Conservation (phyloP, 2,888 invertebrate genomes). For the Tineola bisselliella region DNA sequence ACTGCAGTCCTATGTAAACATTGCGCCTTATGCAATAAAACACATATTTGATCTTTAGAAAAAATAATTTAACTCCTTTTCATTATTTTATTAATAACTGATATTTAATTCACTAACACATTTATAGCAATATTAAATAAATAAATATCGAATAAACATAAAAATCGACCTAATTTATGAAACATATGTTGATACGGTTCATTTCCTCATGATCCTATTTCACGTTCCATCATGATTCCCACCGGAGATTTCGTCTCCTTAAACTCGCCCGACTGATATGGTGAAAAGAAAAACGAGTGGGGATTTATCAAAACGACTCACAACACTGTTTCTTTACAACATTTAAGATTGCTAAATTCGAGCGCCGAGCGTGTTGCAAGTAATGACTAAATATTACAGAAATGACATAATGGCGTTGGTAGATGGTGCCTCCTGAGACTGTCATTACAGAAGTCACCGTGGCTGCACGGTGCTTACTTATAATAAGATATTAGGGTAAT, state of each 20-base stretch:
- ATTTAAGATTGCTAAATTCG: conserved; percentile 43
- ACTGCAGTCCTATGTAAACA: conserved; percentile 15
- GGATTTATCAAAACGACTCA: conserved; percentile 56
- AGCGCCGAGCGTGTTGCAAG: conserved; percentile 21
- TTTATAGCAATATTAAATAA: too few relatives aligned
- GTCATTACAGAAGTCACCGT: conserved; percentile 53
- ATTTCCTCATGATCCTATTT: conserved; percentile 47
- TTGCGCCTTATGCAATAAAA: conserved; percentile 1
- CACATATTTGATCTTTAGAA: neutral
- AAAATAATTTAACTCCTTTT: neutral
- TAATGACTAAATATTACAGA: conserved; percentile 53
- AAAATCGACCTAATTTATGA: too few relatives aligned
- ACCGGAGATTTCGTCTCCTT: conserved; percentile 31
- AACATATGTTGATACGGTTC: neutral
- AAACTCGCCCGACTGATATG: conserved; percentile 27
- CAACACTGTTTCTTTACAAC: conserved; percentile 43
- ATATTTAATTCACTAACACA: too few relatives aligned
- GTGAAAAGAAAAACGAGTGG: conserved; percentile 32
- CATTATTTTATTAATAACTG: neutral
- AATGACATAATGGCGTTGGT: conserved; percentile 50
- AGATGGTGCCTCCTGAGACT: conserved; percentile 39
- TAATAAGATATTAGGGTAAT: conserved; percentile 40
- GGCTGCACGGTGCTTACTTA: conserved; percentile 33
- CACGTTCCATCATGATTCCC: conserved; percentile 10
- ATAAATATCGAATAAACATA: too few relatives aligned